Base-by-base conservation (phyloP, 2,113 vertebrate genomes). In the Felis chaus region DNA sequence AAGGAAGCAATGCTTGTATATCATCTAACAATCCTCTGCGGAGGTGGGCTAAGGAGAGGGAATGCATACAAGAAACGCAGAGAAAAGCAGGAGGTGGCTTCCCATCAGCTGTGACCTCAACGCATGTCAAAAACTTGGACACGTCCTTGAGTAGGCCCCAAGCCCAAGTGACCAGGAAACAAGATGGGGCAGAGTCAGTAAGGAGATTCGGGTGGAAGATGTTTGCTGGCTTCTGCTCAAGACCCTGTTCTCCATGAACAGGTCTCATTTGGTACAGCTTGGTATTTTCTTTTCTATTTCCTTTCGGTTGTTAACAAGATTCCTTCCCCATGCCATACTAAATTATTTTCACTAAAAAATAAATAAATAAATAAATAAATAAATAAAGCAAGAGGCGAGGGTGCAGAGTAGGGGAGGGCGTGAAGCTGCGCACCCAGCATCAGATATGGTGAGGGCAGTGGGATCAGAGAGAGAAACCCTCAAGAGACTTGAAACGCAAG, bases 401-500 rank as follows among this genome's bases (percentile, higher is more conserved):
- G 7, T 3, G 36, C 27, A 69, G 12, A 25, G 13, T 19, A 0
- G 45, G 6, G 19, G 4, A 65, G 41, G 39, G 16, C 19, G 53
- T 21, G 16, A 55, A 45, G 31, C 14, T 2, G 1, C 41, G 39
- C 0, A 4, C 21, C 27, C 39, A 25, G 13, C 31, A 73, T 4
- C 12, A 25, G 55, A 36, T 1, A 4, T 0, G 5, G 14, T 27
- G 27, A 39, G 9, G 31, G 4, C 19, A 61, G 78, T 6, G 1
- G 31, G 55, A 36, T 16, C 13, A 19, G 41, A 36, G 6, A 50
- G 31, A 79, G 63, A 78, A 79, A 31, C 12, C 10, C n/a, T 36
- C 11, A 8, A 48, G 29, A 18, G 4, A 57, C 2, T 1, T 7
- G 50, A 63, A 33, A 1, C 29, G 27, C 2, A 0, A 29, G 36